Evolutionary conservation across 2,888 invertebrate genomes (phyloP).

Genomic region (Euproctis similis): DNA sequence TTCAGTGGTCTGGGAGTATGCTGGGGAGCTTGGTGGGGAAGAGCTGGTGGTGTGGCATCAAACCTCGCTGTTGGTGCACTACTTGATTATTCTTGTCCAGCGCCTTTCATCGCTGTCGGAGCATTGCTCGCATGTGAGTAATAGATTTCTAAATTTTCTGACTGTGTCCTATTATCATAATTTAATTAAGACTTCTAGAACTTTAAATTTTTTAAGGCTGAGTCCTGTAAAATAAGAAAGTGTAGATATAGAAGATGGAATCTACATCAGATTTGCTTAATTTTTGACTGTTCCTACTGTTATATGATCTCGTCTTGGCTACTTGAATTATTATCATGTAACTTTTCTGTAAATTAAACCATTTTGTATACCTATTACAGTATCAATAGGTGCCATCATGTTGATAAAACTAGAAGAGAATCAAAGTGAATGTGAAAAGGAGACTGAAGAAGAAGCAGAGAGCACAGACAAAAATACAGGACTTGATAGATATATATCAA

Average conservation of each 20-base stretch:
- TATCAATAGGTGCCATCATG: slow-evolving; percentile 61
- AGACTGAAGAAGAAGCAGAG: slow-evolving; percentile 19
- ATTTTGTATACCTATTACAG: no score
- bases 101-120: slow-evolving; percentile 78
- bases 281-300: not conserved
- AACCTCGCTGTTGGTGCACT: slow-evolving; percentile 79
- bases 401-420: slow-evolving; percentile 46
- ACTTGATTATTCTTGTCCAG: slow-evolving; percentile 77
- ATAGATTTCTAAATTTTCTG: no score
- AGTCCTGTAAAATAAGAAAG: no score
- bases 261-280: no score
- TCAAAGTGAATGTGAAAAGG: slow-evolving; percentile 23
- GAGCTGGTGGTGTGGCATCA: slow-evolving; percentile 79
- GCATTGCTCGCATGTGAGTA: slow-evolving; percentile 69
- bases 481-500: slow-evolving; percentile 61
- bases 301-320: not conserved
- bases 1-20: slow-evolving; percentile 79
- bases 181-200: no score
- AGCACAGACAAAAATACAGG: slow-evolving; percentile 39
- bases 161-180: no score
- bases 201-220: no score
- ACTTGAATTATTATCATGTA: not conserved
- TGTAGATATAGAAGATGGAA: no score
- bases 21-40: slow-evolving; percentile 78
- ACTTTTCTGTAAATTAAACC: no score